Percentiles rank a stretch among this genome's conserved stretches.
Evolutionary conservation across 1,140 invertebrate species (phyloP).

Genomic region (Daktulosphaira vitifoliae): DNA sequence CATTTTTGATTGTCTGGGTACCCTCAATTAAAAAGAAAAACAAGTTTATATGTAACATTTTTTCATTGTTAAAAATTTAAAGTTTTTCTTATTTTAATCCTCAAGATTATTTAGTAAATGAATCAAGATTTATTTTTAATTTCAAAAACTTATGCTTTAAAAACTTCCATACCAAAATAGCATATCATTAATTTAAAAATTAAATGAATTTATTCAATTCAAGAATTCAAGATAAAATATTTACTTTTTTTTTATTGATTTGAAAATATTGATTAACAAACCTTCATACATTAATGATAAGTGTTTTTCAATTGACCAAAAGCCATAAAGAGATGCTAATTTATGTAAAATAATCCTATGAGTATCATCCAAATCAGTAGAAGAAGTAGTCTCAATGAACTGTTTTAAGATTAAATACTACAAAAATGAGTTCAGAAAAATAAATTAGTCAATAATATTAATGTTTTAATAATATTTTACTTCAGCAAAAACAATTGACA

Average conservation of each 20-base stretch:
- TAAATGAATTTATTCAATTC: neutral
- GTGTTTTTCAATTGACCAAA: conserved; percentile 64
- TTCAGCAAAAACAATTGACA: conserved; percentile 70
- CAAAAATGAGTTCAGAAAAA: conserved; percentile 32
- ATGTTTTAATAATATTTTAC: conserved; percentile 41
- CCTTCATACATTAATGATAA: conserved; percentile 64
- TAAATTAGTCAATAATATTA: too few relatives aligned
- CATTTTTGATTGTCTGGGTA: too few relatives aligned
- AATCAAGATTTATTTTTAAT: too few relatives aligned
- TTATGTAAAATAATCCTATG: conserved; percentile 52
- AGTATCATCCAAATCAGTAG: conserved; percentile 38
- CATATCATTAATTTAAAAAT: neutral
- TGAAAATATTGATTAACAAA: conserved; percentile 19
- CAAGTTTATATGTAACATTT: too few relatives aligned
- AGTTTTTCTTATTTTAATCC: too few relatives aligned
- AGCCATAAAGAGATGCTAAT: conserved; percentile 61
- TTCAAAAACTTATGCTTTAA: too few relatives aligned
- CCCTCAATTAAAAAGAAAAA: too few relatives aligned
- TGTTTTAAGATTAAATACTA: conserved; percentile 39
- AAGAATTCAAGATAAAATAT: too few relatives aligned
- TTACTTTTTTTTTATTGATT: neutral
- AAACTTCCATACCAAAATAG: too few relatives aligned
- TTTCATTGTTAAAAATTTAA: too few relatives aligned
- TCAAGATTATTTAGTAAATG: too few relatives aligned
- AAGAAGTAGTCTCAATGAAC: conserved; percentile 36